phyloP scores from a whole-genome alignment of 2,888 invertebrate species.

The Phortica okadai region DNA sequence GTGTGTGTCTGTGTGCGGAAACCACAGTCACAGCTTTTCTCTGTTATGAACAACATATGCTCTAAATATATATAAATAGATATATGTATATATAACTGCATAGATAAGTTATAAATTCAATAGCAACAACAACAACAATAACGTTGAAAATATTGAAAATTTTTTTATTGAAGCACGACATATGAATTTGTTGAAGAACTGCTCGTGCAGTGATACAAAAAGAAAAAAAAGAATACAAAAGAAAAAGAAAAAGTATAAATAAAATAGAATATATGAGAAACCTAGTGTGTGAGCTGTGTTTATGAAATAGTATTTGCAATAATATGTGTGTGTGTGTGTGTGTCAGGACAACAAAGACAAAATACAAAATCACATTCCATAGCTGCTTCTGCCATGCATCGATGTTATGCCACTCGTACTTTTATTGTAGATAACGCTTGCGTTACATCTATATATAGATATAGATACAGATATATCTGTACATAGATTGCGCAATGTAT shows the following conservation, averaged over 20 bases:
- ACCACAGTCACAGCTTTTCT: slow-evolving; percentile 23
- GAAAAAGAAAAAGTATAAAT: background rate
- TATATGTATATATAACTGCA: slow-evolving; percentile 30
- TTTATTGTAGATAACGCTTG: slow-evolving; percentile 4
- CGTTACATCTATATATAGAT: background rate
- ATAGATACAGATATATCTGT: background rate
- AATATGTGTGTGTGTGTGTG: slow-evolving; percentile 24
- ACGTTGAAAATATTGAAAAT: slow-evolving; percentile 65
- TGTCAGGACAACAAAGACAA: slow-evolving; percentile 47
- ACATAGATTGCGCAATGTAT: background rate
- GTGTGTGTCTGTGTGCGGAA: background rate
- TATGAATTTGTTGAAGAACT: slow-evolving; percentile 52
- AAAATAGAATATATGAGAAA: background rate
- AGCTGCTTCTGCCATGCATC: slow-evolving; percentile 37
- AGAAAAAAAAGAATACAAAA: background rate
- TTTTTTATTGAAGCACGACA: slow-evolving; percentile 58
- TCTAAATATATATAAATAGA: slow-evolving; percentile 43
- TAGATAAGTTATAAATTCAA: slow-evolving; percentile 56
- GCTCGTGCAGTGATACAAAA: slow-evolving; percentile 9
- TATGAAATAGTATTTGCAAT: background rate
- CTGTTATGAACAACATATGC: slow-evolving; percentile 45
- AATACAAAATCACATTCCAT: slow-evolving; percentile 60
- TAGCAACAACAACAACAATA: slow-evolving; percentile 50
- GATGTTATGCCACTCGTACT: slow-evolving; percentile 16
- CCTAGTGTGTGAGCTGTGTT: background rate